These are phyloP conservation scores for Calidris pugnax DNA, from an alignment of 2,113 vertebrate species.

Conservation along the genomic window DNA sequence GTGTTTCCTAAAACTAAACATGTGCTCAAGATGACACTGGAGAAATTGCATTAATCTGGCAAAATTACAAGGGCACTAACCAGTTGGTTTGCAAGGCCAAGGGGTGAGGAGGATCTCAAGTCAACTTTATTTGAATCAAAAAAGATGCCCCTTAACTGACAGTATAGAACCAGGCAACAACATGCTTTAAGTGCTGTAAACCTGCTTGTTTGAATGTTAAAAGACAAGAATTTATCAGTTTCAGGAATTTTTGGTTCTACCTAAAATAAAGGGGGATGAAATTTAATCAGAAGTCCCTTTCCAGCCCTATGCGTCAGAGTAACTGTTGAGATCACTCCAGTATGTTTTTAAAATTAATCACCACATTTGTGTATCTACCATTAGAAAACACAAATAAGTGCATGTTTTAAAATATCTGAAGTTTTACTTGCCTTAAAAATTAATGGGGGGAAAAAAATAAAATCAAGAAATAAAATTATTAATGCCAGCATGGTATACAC, in stretches of 20 bases:
- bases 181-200: not conserved
- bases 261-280: not conserved
- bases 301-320: not conserved
- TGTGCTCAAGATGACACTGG: not conserved
- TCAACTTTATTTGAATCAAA: not conserved
- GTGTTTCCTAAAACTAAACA: not conserved
- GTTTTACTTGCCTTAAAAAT: not conserved
- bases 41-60: not conserved
- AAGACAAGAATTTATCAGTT: not conserved
- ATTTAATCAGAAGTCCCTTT: not conserved
- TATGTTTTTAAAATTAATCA: not conserved
- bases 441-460: not conserved
- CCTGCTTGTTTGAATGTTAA: not conserved
- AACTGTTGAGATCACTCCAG: fast-evolving
- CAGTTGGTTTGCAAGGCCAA: not conserved
- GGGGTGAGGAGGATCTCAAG: fast-evolving
- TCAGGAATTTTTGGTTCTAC: not conserved
- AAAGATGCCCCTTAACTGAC: not conserved
- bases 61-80: not conserved
- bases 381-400: not conserved
- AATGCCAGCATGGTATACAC: not conserved
- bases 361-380: not conserved
- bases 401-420: not conserved
- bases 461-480: not conserved
- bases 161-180: not conserved